Evolutionary conservation across 2,888 invertebrate species (phyloP).

Genomic region (Pardosa pseudoannulata): DNA sequence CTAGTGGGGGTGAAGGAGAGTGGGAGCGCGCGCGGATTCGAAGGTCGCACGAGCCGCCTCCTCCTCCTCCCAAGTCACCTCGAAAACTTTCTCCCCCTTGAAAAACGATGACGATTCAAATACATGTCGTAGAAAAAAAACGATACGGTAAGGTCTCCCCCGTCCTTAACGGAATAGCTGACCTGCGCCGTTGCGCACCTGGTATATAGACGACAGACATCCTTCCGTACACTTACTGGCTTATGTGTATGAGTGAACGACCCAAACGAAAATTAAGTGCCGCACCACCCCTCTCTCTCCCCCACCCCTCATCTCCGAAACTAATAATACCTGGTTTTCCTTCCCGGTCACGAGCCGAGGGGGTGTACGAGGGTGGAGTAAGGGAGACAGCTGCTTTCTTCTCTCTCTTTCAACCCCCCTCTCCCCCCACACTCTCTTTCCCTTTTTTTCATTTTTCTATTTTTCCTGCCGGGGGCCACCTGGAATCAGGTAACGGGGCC

Average conservation of each 20-base stretch:
- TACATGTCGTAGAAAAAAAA: not conserved
- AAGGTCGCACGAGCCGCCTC: too few species aligned
- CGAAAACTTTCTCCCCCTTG: not conserved
- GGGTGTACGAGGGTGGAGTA: not conserved
- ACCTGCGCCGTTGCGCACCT: not conserved
- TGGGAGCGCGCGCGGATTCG: too few species aligned
- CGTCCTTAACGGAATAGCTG: constrained; percentile 6
- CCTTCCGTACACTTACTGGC: not conserved
- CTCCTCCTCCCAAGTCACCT: too few species aligned
- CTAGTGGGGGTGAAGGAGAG: not conserved
- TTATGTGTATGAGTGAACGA: not conserved
- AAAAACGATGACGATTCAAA: not conserved
- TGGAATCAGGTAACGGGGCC: constrained; percentile 57
- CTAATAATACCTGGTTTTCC: constrained; percentile 18
- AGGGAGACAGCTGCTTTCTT: not conserved
- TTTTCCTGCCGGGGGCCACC: constrained; percentile 3
- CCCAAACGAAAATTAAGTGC: not conserved
- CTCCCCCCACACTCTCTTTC: too few species aligned
- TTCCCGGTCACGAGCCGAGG: not conserved
- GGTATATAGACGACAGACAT: not conserved
- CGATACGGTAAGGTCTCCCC: not conserved
- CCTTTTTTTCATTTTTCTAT: not conserved
- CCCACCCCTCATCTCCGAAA: not conserved
- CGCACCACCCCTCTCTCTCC: not conserved
- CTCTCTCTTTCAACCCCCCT: too few species aligned